These are phyloP conservation scores for Ceyx erithaca DNA, from an alignment of 2,797 vertebrate genomes.

Conservation along the genomic window DNA sequence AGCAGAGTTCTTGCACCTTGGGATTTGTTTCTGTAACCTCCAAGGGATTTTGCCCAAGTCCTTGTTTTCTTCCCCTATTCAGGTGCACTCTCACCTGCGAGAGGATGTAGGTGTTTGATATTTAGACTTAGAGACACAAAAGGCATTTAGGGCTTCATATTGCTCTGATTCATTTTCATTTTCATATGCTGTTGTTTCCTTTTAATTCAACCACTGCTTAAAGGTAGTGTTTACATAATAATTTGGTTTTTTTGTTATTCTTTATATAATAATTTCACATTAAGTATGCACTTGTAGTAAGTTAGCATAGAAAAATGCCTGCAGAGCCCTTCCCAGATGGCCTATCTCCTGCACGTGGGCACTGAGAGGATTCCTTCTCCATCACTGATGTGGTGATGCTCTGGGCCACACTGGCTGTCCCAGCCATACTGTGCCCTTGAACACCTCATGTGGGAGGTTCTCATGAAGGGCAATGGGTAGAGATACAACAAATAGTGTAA, in stretches of 20 bases:
- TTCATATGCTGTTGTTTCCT: background rate
- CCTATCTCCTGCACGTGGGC: background rate
- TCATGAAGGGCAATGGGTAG: fast-evolving
- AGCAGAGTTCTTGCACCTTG: fast-evolving
- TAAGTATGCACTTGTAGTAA: background rate
- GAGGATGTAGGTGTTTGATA: background rate
- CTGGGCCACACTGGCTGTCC: background rate
- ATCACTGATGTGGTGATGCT: fast-evolving
- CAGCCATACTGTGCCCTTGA: fast-evolving
- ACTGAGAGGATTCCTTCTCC: background rate
- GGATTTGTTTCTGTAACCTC: background rate
- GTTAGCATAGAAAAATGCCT: fast-evolving
- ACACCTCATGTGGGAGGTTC: background rate
- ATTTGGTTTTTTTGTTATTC: background rate
- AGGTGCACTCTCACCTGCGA: background rate
- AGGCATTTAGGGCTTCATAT: fast-evolving
- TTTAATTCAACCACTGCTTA: background rate
- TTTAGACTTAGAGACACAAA: background rate
- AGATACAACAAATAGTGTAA: fast-evolving
- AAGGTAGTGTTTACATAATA: background rate
- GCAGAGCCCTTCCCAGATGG: background rate
- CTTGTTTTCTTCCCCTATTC: fast-evolving
- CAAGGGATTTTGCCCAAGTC: background rate
- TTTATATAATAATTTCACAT: background rate
- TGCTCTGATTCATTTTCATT: no score